These are phyloP conservation scores for Drosophila burlai DNA, from an alignment of 1,140 invertebrate species.

Conservation along the genomic window DNA sequence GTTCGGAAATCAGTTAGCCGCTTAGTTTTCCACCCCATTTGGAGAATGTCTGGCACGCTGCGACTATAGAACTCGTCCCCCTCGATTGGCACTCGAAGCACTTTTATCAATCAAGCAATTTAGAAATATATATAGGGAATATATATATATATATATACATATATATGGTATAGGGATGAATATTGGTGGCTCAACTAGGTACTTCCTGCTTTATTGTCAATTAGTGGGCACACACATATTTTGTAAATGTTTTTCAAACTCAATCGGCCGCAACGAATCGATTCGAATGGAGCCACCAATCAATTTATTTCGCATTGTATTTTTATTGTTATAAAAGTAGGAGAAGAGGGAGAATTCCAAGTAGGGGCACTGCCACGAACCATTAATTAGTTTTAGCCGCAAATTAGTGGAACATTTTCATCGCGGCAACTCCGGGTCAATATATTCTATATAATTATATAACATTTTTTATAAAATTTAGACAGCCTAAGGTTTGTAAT, in stretches of 20 bases:
- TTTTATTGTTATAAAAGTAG: conserved; percentile 22
- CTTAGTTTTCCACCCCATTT: conserved; percentile 52
- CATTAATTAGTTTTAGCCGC: conserved; percentile 79
- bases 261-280: conserved; percentile 69
- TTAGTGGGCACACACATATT: conserved; percentile 74
- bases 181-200: conserved; percentile 49
- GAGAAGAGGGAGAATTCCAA: background rate
- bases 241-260: conserved; percentile 48
- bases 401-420: conserved; percentile 74
- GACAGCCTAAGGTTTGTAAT: conserved; percentile 17
- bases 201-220: conserved; percentile 80
- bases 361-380: conserved; percentile 41
- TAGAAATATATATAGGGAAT: conserved; percentile 20
- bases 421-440: conserved; percentile 5
- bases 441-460: conserved; percentile 4
- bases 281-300: conserved; percentile 45
- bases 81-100: conserved; percentile 26
- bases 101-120: conserved; percentile 81
- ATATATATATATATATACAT: background rate
- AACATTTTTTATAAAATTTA: conserved; percentile 1
- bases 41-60: conserved; percentile 40
- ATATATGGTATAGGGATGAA: background rate
- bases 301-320: conserved; percentile 66
- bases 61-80: background rate
- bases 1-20: conserved; percentile 79